phyloP scores from a whole-genome alignment of 2,888 invertebrate species.

The Himalopsyche japonica region DNA sequence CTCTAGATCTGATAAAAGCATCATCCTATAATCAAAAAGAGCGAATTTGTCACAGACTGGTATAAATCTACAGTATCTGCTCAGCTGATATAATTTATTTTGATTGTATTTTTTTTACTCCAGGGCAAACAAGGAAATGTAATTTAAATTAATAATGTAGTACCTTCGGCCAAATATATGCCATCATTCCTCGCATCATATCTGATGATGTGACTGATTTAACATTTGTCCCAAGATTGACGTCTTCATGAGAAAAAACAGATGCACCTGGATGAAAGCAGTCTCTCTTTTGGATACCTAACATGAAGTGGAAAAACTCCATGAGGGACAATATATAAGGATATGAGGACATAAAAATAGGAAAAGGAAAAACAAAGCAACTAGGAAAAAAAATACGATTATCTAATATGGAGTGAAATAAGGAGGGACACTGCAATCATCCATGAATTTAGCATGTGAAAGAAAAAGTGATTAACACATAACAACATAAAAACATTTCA shows the following conservation, averaged over 20 bases:
- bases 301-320: conserved; percentile 29
- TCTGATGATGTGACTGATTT: conserved; percentile 69
- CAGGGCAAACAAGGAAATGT: too few species aligned
- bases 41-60: not conserved
- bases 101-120: too few species aligned
- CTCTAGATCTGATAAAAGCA: conserved; percentile 72
- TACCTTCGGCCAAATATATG: conserved; percentile 95
- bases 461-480: not conserved
- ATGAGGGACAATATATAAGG: conserved; percentile 45
- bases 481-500: not conserved
- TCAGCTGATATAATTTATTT: too few species aligned
- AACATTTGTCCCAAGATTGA: conserved; percentile 62
- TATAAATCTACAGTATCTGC: too few species aligned
- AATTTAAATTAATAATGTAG: conserved; percentile 19
- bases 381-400: conserved; percentile 51
- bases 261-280: conserved; percentile 92
- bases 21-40: conserved; percentile 65
- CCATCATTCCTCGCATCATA: conserved; percentile 86
- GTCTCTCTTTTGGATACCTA: conserved; percentile 69
- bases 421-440: conserved; percentile 34
- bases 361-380: conserved; percentile 52
- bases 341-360: not conserved
- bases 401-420: conserved; percentile 26
- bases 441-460: conserved; percentile 20
- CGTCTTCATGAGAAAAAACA: conserved; percentile 66